phyloP scores from a whole-genome alignment of 2,888 invertebrate species.

The Camptogramma bilineatum region DNA sequence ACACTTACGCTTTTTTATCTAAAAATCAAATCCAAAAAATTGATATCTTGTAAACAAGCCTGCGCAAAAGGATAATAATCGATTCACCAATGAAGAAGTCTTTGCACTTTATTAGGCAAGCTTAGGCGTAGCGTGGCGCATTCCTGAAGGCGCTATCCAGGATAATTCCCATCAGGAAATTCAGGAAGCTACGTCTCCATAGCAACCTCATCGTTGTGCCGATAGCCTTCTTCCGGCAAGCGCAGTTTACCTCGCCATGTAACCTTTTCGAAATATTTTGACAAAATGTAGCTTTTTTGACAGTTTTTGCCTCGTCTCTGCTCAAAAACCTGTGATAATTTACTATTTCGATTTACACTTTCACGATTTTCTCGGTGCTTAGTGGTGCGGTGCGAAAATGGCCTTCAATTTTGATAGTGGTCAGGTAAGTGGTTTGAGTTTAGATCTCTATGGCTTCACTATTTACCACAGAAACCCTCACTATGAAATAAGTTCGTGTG shows the following conservation, averaged over 20 bases:
- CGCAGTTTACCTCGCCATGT: conserved; percentile 47
- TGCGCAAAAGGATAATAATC: conserved; percentile 8
- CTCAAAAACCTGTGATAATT: conserved; percentile 59
- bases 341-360: conserved; percentile 50
- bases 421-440: conserved; percentile 64
- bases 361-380: conserved; percentile 37
- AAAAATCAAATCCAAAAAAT: too few species aligned
- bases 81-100: conserved; percentile 34
- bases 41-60: background rate
- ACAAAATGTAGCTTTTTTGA: conserved; percentile 50
- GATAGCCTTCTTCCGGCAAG: conserved; percentile 68
- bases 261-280: conserved; percentile 40
- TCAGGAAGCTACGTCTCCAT: conserved; percentile 55
- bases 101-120: conserved; percentile 32
- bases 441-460: background rate
- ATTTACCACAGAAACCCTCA: too few species aligned
- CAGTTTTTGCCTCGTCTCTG: conserved; percentile 55
- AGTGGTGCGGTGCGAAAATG: conserved; percentile 56
- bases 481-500: background rate
- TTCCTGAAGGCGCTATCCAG: conserved; percentile 35
- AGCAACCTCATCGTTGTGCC: conserved; percentile 74
- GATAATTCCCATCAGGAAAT: conserved; percentile 35
- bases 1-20: too few species aligned
- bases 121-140: conserved; percentile 33
- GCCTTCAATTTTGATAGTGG: conserved; percentile 79